A percentile compares a stretch with the other conserved stretches of the same genome.
phyloP scores from a whole-genome alignment of 2,797 vertebrate genomes.

The Xyrichtys novacula region DNA sequence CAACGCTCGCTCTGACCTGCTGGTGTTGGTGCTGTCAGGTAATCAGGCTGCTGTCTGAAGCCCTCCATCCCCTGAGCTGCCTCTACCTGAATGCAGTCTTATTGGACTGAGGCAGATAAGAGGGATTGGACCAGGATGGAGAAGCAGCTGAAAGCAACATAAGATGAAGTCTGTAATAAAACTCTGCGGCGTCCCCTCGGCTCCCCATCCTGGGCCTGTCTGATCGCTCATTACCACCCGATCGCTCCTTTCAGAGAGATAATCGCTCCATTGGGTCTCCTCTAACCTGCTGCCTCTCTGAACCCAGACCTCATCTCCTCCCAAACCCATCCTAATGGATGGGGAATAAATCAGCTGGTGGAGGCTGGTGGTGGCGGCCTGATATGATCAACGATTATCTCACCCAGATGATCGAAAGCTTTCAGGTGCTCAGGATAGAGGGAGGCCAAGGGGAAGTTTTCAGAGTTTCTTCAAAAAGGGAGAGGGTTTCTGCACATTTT shows the following conservation, averaged over 20 bases:
- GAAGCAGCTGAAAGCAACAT: slow-evolving; percentile 58
- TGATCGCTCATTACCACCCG: slow-evolving; percentile 70
- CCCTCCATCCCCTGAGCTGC: slow-evolving; percentile 11
- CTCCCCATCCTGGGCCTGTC: slow-evolving; percentile 58
- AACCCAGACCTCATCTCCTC: slow-evolving; percentile 34
- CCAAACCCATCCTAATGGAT: slow-evolving; percentile 55
- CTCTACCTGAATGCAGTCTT: slow-evolving; percentile 35
- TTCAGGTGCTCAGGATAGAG: slow-evolving; percentile 8
- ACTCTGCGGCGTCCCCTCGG: slow-evolving; percentile 52
- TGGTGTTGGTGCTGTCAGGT: slow-evolving; percentile 11
- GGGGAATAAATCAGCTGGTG: slow-evolving; percentile 60
- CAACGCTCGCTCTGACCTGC: slow-evolving; percentile 1
- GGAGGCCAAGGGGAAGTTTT: slow-evolving; percentile 20
- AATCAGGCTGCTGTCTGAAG: slow-evolving; percentile 22
- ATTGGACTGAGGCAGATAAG: slow-evolving; percentile 54
- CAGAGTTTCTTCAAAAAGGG: not conserved
- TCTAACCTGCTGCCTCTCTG: slow-evolving; percentile 24
- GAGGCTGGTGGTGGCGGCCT: slow-evolving; percentile 29
- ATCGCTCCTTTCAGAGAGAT: slow-evolving; percentile 67
- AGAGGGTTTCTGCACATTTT: not conserved
- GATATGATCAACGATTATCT: slow-evolving; percentile 65
- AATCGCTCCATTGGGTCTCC: slow-evolving; percentile 64
- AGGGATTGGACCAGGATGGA: slow-evolving; percentile 49
- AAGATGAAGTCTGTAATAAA: slow-evolving; percentile 76
- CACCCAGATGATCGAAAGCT: slow-evolving; percentile 43